Percentiles rank a stretch among this genome's conserved stretches.
phyloP scores from a whole-genome alignment of 2,113 vertebrate genomes.

The Trachemys scripta region DNA sequence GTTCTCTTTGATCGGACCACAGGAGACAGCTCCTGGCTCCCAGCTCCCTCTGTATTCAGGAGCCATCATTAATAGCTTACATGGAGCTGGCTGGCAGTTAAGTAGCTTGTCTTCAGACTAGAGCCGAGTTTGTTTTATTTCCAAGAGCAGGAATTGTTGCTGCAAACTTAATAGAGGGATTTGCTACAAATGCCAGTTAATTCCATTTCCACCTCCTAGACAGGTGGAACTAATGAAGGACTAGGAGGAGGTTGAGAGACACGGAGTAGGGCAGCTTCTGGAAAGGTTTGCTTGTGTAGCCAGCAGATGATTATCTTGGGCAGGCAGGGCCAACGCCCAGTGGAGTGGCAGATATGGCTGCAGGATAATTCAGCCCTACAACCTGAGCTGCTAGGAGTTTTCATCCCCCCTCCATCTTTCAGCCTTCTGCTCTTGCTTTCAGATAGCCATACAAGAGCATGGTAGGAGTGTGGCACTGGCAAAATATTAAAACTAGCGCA shows the following conservation, averaged over 20 bases:
- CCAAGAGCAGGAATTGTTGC: background rate
- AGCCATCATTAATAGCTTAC: slow-evolving; percentile 7
- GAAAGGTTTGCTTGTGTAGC: background rate
- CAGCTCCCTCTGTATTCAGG: background rate
- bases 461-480: background rate
- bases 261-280: background rate
- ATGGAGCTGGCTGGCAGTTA: slow-evolving; percentile 6
- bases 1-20: slow-evolving; percentile 10
- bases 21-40: background rate
- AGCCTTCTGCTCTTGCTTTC: background rate
- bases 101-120: background rate
- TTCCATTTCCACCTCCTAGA: background rate
- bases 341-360: background rate
- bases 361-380: background rate
- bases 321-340: background rate
- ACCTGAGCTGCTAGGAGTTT: background rate
- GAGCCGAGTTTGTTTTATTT: background rate
- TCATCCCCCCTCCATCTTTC: background rate
- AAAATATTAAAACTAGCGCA: background rate
- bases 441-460: background rate
- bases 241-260: background rate
- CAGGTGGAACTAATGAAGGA: background rate
- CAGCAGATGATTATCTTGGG: background rate
- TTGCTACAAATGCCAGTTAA: slow-evolving; percentile 11
- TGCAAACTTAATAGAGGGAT: background rate